Evolutionary conservation across 2,113 vertebrate species (phyloP), one percentile per base, ranked within the genome.

Genomic region (Stomatorhinus ivindoensis): DNA sequence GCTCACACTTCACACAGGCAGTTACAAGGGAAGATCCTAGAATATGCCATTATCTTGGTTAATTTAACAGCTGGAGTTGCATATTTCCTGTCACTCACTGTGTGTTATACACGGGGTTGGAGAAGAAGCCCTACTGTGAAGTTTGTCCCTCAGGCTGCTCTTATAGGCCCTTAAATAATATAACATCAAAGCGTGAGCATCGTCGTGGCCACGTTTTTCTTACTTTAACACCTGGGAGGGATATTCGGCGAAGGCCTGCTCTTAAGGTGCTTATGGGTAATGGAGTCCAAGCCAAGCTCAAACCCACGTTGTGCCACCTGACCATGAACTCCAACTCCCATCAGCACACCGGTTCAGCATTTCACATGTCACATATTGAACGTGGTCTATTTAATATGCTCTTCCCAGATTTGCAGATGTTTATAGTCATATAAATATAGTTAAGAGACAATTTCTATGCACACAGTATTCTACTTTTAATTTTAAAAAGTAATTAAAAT

Each of bases 401-500:
- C 11, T 82, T 6, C 39, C 73, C 73, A 89, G 91, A 88, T 88
- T 90, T 76, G 88, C 87, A 91, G 94, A 92, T 93, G 92, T 94
- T 94, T 94, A 93, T 93, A 89, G 91, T 91, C 91, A 90, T 92
- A 94, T 93, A 92, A 92, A 91, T 94, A 91, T 91, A 90, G 90
- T 92, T 93, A 83, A 88, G 88, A 88, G 88, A 90, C 61, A 90
- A 94, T 91, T 46, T 90, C 92, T 91, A 84, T 91, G 89, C 90
- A 69, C 90, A 88, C 90, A 91, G 87, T 93, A 91, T 93, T 91
- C 92, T 73, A 88, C 90, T 92, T 92, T 94, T 94, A 95, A 96
- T 95, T 94, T 94, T 92, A 92, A 93, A 92, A 93, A 91, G 92
- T 95, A 93, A 95, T 96, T 95, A 94, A 95, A 94, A 92, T 89